Percentiles rank a stretch among this genome's conserved stretches.
Evolutionary conservation across 2,888 invertebrate genomes (phyloP).

Genomic region (Apotomis capreana): DNA sequence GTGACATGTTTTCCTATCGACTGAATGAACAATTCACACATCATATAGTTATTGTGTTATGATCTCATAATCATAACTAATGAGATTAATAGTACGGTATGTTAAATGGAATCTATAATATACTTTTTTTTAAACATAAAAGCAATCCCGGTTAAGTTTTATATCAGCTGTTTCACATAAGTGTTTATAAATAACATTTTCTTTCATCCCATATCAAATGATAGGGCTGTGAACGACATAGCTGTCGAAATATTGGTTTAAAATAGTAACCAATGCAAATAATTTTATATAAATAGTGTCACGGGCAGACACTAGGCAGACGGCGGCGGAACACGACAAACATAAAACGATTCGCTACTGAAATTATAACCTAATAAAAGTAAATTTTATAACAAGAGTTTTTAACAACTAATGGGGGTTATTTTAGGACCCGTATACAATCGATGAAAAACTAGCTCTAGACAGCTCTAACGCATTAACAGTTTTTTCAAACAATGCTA

Average conservation of each 20-base stretch:
- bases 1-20: too few species aligned
- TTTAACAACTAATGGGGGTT: not conserved
- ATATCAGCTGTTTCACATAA: too few species aligned
- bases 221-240: slow-evolving; percentile 5
- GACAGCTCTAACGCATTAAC: slow-evolving; percentile 8
- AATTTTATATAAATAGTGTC: slow-evolving; percentile 39
- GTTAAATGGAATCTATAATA: too few species aligned
- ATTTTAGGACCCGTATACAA: slow-evolving; percentile 1
- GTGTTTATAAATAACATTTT: not conserved
- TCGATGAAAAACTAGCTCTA: slow-evolving; percentile 4
- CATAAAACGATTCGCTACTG: slow-evolving; percentile 15
- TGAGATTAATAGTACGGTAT: too few species aligned
- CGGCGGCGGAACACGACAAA: slow-evolving; percentile 7
- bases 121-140: too few species aligned
- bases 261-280: slow-evolving; percentile 18
- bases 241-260: slow-evolving; percentile 14
- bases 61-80: too few species aligned
- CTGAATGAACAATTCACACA: too few species aligned
- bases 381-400: slow-evolving; percentile 2
- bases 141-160: too few species aligned
- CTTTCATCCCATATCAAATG: not conserved
- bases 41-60: too few species aligned
- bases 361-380: slow-evolving; percentile 14
- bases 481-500: slow-evolving; percentile 15
- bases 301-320: slow-evolving; percentile 14